Conservation (phyloP, 2,888 invertebrate species). For the Caprella mutica region DNA sequence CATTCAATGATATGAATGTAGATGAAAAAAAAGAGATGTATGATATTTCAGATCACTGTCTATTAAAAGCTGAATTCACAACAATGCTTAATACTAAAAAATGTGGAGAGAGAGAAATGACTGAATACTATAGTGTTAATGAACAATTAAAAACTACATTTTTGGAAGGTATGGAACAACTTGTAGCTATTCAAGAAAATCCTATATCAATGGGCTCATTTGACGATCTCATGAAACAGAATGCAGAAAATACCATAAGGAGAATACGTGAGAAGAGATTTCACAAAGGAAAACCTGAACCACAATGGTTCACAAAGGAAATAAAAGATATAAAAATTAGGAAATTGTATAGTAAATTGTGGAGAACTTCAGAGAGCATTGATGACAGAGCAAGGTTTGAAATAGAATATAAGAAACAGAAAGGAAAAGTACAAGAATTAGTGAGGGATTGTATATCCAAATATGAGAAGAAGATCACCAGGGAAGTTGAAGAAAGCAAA, state of each 20-base stretch:
- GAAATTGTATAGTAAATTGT: background rate
- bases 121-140: background rate
- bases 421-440: background rate
- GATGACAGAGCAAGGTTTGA: background rate
- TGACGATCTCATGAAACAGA: too few species aligned
- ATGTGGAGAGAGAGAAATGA: background rate
- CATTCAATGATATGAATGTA: background rate
- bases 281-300: background rate
- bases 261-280: too few species aligned
- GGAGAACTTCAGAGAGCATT: background rate
- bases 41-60: background rate
- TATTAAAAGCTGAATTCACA: background rate
- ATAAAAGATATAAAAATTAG: background rate
- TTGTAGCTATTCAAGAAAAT: too few species aligned
- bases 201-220: too few species aligned
- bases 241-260: too few species aligned
- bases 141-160: background rate
- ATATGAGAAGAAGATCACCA: background rate
- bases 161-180: too few species aligned
- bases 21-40: background rate
- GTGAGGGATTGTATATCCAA: background rate
- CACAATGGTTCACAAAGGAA: background rate
- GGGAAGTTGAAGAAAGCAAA: background rate
- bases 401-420: background rate
- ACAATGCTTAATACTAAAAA: background rate